Base-by-base conservation (phyloP, 1,140 invertebrate species). In the Nasonia vitripennis region DNA sequence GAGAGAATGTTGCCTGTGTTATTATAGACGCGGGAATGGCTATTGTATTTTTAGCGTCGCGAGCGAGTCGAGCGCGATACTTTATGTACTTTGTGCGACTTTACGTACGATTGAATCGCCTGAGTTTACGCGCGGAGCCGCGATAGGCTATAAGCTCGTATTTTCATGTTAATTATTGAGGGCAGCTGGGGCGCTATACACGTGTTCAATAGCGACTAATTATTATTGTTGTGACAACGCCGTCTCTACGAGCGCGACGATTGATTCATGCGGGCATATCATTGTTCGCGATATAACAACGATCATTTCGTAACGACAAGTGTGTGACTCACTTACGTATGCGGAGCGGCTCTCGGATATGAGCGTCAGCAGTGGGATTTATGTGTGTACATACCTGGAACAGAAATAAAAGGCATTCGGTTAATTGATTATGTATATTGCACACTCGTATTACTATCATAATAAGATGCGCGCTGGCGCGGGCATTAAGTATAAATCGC, bases 141-240 rank as follows among this genome's bases (percentile, higher is more conserved):
- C 20, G 55, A n/a, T 71, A 71, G 12, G 68, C 68, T 70, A 70
- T 70, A 70, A 70, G n/a, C 55, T 37, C n/a, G 71, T 41, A 81
- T 86, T 78, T 79, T 86, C 45, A 80, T 86, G 84, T 81, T 86
- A 83, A 87, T 87, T 83, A 86, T 82, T 68, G 83, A 87, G 87
- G 83, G 70, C 41, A 71, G 86, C 78, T 51, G 10, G 68, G 68
- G 71, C 71, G 71, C 2, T 9, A 41, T 37, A 34, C 17, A 3
- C 37, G 20, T 75, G 37, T 45, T n/a, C 14, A 75, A 41, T 45
- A 34, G 73, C 73, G 73, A 37, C 20, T 75, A 45, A 75, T 75
- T 75, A 75, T 75, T 75, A 75, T 75, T 74, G 34, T 55, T 31
- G 31, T 10, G 17, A 62, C 55, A 51, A 51, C 48, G 48, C 14